Base-by-base conservation (phyloP, 2,113 vertebrate species). In the Empidonax alnorum region DNA sequence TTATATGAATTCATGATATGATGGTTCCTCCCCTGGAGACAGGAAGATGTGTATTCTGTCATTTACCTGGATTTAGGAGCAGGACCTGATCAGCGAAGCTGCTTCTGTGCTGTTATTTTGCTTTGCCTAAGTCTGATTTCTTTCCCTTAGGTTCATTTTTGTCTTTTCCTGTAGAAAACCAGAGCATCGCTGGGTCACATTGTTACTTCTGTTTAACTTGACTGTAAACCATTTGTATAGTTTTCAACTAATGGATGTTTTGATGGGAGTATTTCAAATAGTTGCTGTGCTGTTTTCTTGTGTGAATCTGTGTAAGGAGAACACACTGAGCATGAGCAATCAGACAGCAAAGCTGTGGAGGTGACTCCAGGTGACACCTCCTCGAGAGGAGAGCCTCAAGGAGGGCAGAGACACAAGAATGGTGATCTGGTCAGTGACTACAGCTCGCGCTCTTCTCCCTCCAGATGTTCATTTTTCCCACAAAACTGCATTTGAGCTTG, bases 371-470 rank as follows among this genome's bases (percentile, higher is more conserved):
- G 56, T 47, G 58, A 37, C 52, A 33, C 28, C 13, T 61, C 62
- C 37, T 28, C 42, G 50, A 58, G 59, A 1, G 2, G 41, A 28
- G 44, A 30, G 21, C 30, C 19, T 21, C 55, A 71, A 53, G 23
- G 25, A 79, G 47, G 71, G 41, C 67, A 24, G 50, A 56, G 39
- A 14, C 66, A 21, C 10, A 27, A n/a, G 7, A 31, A 17, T 8
- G 37, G 6, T 28, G 8, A 3, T 7, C 33, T 49, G 16, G 28
- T 28, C 14, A 35, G 53, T 10, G 30, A 19, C 15, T 35, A 10
- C 49, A 27, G n/a, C 47, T 56, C 2, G 0, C 4, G 1, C 6
- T 71, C 22, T n/a, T 63, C 47, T 31, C 24, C 46, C 71, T 68
- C 53, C 30, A 42, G 30, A 4, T 35, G 11, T 33, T 79, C 11